Base-by-base conservation (phyloP, 1,140 invertebrate genomes). In the Mycetomoellerius zeteki region DNA sequence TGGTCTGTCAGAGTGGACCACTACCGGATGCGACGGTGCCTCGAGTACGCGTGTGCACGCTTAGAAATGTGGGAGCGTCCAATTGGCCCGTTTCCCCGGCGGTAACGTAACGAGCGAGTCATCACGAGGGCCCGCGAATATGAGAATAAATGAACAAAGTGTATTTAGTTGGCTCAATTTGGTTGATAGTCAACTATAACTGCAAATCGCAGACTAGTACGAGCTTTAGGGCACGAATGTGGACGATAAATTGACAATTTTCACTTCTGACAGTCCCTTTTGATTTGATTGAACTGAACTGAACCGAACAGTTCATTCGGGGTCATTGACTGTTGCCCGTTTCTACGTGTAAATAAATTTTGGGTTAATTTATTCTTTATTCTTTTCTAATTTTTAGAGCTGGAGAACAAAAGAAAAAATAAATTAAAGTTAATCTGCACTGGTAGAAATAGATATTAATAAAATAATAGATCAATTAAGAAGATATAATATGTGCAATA, bases 61-160 rank as follows among this genome's bases (percentile, higher is more conserved):
- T 76, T 72, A 88, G 76, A 88, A 90, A 90, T 90, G 89, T 90
- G 89, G 67, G 82, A 88, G 52, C 30, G 12, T 50, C 30, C 10
- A 72, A 90, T 90, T 90, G 89, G 89, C 62, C 30, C 33, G 19
- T 33, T 33, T 24, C 27, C 21, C 21, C 2, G 12, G 27, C 43
- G 52, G 24, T 24, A 24, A 69, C 37, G 14, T 21, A 43, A 37
- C 47, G 19, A 47, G 65, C 30, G 19, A 21, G 21, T 12, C 52
- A 6, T 14, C 5, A 21, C 30, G 3, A 16, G 69, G 27, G 69
- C 27, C 27, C 30, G 24, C 27, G 19, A 33, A 37, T 37, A 1
- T 37, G 52, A 37, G 30, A 21, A 56, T 56, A 10, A 67, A 67
- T 37, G 52, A 73, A 33, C 30, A 24, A 73, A 27, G 12, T 19